These are phyloP conservation scores for Chloropsis hardwickii DNA, from an alignment of 2,113 vertebrate genomes.

Conservation along the genomic window DNA sequence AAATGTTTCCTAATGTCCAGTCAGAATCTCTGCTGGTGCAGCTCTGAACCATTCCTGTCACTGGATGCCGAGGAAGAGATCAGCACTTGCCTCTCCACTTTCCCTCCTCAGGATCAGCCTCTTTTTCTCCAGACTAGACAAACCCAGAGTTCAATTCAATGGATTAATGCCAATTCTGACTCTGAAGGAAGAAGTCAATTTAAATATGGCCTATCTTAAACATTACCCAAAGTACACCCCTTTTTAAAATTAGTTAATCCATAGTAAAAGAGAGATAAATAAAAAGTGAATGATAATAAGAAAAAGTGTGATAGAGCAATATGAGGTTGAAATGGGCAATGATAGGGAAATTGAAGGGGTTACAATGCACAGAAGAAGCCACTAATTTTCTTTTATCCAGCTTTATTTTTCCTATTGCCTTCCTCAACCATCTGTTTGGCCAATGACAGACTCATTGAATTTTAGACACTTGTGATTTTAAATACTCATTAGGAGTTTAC, in stretches of 20 bases:
- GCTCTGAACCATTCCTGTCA: not conserved
- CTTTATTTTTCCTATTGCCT: not conserved
- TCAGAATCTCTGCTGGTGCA: not conserved
- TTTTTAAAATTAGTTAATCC: not conserved
- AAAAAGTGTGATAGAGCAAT: not conserved
- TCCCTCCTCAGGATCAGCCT: not conserved
- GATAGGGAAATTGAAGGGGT: not conserved
- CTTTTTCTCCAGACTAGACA: not conserved
- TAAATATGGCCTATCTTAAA: not conserved
- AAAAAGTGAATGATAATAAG: not conserved
- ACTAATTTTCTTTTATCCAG: not conserved
- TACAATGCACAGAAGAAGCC: not conserved
- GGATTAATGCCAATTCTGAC: not conserved
- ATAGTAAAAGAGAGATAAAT: not conserved
- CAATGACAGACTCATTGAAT: not conserved
- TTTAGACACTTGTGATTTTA: not conserved
- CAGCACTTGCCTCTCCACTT: not conserved
- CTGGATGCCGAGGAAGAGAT: not conserved
- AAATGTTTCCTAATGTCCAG: not conserved
- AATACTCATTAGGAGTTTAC: not conserved
- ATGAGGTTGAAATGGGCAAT: not conserved
- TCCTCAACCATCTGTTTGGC: not conserved
- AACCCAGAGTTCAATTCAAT: not conserved
- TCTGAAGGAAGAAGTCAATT: not conserved
- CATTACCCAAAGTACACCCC: not conserved